Evolutionary conservation across 30 jellyfish, hydroid and myxozoan species (phyloP), one percentile per base, ranked within the genome.

Genomic region (Chrysaora quinquecirrha): DNA sequence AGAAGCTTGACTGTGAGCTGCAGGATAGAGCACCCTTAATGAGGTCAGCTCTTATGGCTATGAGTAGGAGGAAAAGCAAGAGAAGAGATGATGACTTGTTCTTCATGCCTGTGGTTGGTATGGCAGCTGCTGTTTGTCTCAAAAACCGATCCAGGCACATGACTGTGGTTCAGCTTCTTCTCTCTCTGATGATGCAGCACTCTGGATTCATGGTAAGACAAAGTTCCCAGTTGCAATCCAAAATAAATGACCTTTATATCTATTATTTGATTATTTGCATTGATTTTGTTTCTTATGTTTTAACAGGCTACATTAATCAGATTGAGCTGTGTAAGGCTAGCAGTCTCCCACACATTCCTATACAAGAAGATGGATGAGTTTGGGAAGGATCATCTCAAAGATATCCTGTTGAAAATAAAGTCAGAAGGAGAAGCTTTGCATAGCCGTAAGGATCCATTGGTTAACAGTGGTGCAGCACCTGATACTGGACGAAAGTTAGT

Each of bases 11-110:
- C 19, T 20, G 31, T 20, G 76, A 64, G 34, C 76, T 64, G 52
- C 28, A 64, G 76, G 24, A 21, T 20, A 30, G 34, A 31, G 31
- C 31, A 52, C 76, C 76, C 10, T 25, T 64, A 20, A 48, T n/a
- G n/a, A n/a, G n/a, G n/a, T n/a, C n/a, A n/a, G n/a, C n/a, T n/a
- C n/a, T n/a, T n/a, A n/a, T n/a, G 3, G 76, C 31, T 29, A 48
- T 64, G 76, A 64, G 7, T 48, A 64, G 52, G 24, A 64, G 28
- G 76, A 25, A 52, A 20, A 25, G 76, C 52, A 48, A 52, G 52
- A 64, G 47, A 48, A 64, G 76, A n/a, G 52, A 64, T 23, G 76
- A 64, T 9, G 75, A 63, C 75, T 28, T 63, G 46, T 63, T 63
- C 30, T 22, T 63, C 75, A 63, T n/a, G n/a, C n/a, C n/a, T n/a